phyloP scores from a whole-genome alignment of 2,113 vertebrate species.

The Psittacula cyanocephala region DNA sequence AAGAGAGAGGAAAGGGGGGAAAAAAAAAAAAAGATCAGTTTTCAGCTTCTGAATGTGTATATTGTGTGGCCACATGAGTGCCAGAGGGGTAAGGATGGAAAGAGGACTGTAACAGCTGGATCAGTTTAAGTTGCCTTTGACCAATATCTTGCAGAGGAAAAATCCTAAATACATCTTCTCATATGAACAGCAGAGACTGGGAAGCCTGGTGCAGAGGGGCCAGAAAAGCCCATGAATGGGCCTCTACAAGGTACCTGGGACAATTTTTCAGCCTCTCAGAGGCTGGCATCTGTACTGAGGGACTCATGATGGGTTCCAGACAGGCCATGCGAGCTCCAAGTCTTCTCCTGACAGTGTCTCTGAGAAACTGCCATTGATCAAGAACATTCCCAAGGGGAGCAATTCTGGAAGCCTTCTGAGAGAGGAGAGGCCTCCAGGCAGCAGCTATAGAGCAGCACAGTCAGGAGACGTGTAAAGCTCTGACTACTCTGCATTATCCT shows the following conservation, averaged over 20 bases:
- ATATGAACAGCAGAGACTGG: neutral
- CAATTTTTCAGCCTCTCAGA: neutral
- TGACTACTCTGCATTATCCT: neutral
- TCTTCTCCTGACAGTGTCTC: neutral
- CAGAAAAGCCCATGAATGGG: neutral
- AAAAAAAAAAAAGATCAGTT: neutral
- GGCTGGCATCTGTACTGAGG: neutral
- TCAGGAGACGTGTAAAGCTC: neutral
- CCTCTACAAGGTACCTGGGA: neutral
- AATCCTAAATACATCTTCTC: neutral
- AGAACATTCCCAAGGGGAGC: neutral
- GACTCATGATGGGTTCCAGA: neutral
- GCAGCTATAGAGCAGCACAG: neutral
- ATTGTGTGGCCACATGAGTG: neutral
- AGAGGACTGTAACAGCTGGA: neutral
- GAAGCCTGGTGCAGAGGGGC: neutral
- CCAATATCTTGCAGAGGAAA: neutral
- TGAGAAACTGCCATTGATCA: neutral
- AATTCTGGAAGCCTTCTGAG: neutral
- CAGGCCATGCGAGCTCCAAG: fast-evolving
- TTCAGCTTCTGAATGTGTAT: neutral
- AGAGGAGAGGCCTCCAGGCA: neutral
- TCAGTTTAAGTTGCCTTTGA: neutral
- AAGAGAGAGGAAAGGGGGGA: neutral
- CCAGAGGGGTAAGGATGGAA: neutral